Evolutionary conservation across 2,797 vertebrate species (phyloP), one percentile per base, ranked within the genome.

Genomic region (Buceros bicornis): DNA sequence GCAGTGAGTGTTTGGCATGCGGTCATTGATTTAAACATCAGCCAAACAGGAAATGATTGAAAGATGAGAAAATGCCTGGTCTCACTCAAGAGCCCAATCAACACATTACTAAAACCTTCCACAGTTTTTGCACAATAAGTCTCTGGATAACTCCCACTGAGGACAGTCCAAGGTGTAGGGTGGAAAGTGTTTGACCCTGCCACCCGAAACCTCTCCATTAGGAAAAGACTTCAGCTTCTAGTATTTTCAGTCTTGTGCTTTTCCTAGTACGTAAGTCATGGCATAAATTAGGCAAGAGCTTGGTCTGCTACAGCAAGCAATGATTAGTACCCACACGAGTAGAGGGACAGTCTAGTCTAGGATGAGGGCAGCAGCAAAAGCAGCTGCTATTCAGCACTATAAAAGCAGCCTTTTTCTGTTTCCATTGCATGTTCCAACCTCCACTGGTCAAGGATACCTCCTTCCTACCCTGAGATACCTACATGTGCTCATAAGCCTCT

Each of bases 31-130:
- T 95, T 87, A 92, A 94, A 84, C 71, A 80, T 85, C 87, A 89
- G 67, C 65, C 90, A 93, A 93, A 78, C 60, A 87, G 81, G 83
- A 89, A 93, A 94, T 87, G 78, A 93, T 82, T 82, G 74, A 74
- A 96, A 93, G 73, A 95, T 94, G 86, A 93, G 69, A 85, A 93
- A 96, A 91, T 69, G 53, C 76, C 67, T 71, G 20, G 33, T 93
- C 57, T 95, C 72, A 69, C 82, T 71, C 74, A 77, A 78, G 67
- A 80, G 81, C 37, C 67, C n/a, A 69, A 71, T 94, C 95, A 94
- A 80, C 78, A 29, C 13, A 35, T 84, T 79, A 82, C 37, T 77
- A 56, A 93, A 90, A 61, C 50, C 56, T 54, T 77, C 13, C 54
- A 51, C 4, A 40, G 14, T 48, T 90, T 93, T 64, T 66, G 73